A percentile compares a stretch with the other conserved stretches of the same genome.
Conservation (phyloP, 2,888 invertebrate genomes). For the Idaea straminata region DNA sequence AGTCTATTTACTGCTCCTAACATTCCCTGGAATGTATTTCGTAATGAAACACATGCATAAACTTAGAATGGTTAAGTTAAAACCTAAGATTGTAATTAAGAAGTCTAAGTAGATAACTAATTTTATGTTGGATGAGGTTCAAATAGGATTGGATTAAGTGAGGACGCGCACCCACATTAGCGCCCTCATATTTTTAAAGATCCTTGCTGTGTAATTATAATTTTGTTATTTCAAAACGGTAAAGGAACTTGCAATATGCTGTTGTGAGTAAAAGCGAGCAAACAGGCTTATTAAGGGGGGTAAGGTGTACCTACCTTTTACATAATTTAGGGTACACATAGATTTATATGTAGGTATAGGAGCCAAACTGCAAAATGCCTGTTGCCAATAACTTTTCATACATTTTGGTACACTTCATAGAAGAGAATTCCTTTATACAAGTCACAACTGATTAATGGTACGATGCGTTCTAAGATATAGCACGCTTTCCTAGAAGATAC, state of each 20-base stretch:
- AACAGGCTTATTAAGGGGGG: not conserved
- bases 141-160: too few species aligned
- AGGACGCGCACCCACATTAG: not conserved
- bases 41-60: slow-evolving; percentile 93
- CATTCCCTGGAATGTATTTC: slow-evolving; percentile 87
- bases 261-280: too few species aligned
- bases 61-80: slow-evolving; percentile 84
- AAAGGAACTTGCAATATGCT: too few species aligned
- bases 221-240: too few species aligned
- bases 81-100: slow-evolving; percentile 65
- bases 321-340: not conserved
- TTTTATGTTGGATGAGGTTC: not conserved
- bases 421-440: too few species aligned
- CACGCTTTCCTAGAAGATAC: too few species aligned
- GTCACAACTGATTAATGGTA: too few species aligned
- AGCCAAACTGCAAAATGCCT: too few species aligned
- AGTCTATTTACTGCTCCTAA: slow-evolving; percentile 86
- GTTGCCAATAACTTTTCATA: too few species aligned
- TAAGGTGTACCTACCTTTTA: not conserved
- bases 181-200: not conserved
- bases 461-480: too few species aligned
- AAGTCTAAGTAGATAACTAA: slow-evolving; percentile 54
- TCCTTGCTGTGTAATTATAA: not conserved
- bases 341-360: not conserved
- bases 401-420: too few species aligned